phyloP scores from a whole-genome alignment of 2,797 vertebrate genomes.

The Gymnoscopelus microlampas region DNA sequence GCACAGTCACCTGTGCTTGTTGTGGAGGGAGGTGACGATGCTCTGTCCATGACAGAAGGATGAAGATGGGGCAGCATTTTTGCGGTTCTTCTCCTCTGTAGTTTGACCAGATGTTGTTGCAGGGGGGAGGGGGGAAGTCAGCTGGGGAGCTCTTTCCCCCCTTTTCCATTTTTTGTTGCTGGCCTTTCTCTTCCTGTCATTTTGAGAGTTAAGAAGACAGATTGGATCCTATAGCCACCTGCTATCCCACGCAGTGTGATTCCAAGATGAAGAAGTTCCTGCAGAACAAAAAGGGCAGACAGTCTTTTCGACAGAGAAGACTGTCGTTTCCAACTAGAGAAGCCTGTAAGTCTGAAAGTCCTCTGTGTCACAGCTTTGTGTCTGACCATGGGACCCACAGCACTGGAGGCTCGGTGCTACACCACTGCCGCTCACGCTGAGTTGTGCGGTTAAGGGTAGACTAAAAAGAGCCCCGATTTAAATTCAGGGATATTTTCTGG shows the following conservation, averaged over 20 bases:
- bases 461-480: slow-evolving; percentile 21
- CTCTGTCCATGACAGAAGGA: slow-evolving; percentile 39
- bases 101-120: slow-evolving; percentile 42
- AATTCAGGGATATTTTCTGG: slow-evolving; percentile 24
- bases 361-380: slow-evolving; percentile 25
- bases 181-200: neutral
- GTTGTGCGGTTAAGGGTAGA: slow-evolving; percentile 18
- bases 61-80: slow-evolving; percentile 46
- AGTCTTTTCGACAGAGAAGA: slow-evolving; percentile 70
- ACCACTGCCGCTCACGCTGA: slow-evolving; percentile 35
- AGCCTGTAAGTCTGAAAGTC: slow-evolving; percentile 85
- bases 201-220: slow-evolving; percentile 34
- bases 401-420: slow-evolving; percentile 24
- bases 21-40: slow-evolving; percentile 50
- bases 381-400: slow-evolving; percentile 35
- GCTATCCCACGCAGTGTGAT: slow-evolving; percentile 43
- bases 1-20: slow-evolving; percentile 65
- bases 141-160: slow-evolving; percentile 1
- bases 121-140: slow-evolving; percentile 37
- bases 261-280: slow-evolving; percentile 79
- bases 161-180: neutral
- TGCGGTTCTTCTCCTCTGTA: slow-evolving; percentile 26
- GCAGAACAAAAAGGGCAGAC: slow-evolving; percentile 76
- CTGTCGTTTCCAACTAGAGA: slow-evolving; percentile 75
- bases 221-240: slow-evolving; percentile 54